Base-by-base conservation (phyloP, 1,140 invertebrate genomes). In the Lepidurus couesii region DNA sequence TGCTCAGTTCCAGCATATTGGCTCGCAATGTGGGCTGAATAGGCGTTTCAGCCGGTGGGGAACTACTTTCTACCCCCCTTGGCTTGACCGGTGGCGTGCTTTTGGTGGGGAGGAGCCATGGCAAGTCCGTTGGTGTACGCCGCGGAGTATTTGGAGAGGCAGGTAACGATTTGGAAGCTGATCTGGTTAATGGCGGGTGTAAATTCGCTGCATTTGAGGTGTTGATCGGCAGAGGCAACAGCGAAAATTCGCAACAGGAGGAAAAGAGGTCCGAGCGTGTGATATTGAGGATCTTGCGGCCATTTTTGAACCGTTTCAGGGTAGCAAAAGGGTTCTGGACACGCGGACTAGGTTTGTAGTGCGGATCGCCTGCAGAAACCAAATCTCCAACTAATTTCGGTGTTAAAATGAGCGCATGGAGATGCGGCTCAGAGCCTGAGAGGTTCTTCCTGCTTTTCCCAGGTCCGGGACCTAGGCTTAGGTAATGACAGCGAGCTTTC, bases 281-380 rank as follows among this genome's bases (percentile, higher is more conserved):
- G 75, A 74, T 78, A 43, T 76, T 65, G 34, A 78, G 42, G 47
- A 75, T 80, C 43, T 80, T 53, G 8, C 80, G 44, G 21, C 78
- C 78, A 74, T 79, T 74, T 74, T 79, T 79, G 79, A 90, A 88
- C 79, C 90, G 88, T 7, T 87, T 88, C 11, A 92, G 84, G 3
- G 89, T 87, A 74, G 91, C 89, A 83, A 93, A 92, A 16, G 92
- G 91, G 85, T 93, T 92, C 80, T 84, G 84, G 79, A 84, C 85
- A 65, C 87, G 88, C 16, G 86, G 89, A 82, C 87, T 88, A 7
- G 89, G 90, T 82, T 89, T 89, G 82, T 93, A 93, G 82, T 94
- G 91, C 44, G 92, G 90, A 86, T 95, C 93, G 82, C 92, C 88
- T 74, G 90, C 87, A 82, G 91, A 91, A 88, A 94, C 93, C 24